These are phyloP conservation scores for Cryptoblepharus egeriae DNA, from an alignment of 2,797 vertebrate genomes.

Conservation along the genomic window DNA sequence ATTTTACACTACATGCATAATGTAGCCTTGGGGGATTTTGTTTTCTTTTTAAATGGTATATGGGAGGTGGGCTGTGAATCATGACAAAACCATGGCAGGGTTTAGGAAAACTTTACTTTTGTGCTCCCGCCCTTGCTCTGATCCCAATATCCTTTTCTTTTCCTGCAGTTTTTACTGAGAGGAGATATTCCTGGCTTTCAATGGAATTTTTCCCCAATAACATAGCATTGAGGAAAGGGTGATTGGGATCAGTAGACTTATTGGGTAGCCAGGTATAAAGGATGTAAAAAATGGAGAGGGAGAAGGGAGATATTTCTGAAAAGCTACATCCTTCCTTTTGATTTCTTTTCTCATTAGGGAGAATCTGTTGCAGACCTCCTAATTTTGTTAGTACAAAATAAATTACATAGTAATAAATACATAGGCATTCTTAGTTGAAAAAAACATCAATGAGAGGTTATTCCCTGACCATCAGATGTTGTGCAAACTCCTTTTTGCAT, in stretches of 20 bases:
- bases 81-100: too few relatives aligned
- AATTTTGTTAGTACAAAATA: not conserved
- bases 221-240: too few relatives aligned
- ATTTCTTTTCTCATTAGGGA: conserved; percentile 5
- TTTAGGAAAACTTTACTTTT: too few relatives aligned
- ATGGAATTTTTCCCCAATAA: too few relatives aligned
- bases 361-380: not conserved
- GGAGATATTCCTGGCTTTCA: too few relatives aligned
- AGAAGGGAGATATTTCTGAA: not conserved
- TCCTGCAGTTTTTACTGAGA: too few relatives aligned
- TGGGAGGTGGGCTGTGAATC: too few relatives aligned
- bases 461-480: not conserved
- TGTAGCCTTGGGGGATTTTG: too few relatives aligned
- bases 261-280: conserved; percentile 13
- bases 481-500: not conserved
- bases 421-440: not conserved
- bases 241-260: not conserved
- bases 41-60: too few relatives aligned
- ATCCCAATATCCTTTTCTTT: too few relatives aligned
- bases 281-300: conserved; percentile 2
- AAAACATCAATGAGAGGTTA: not conserved
- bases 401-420: not conserved
- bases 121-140: too few relatives aligned
- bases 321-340: conserved; percentile 24
- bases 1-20: too few relatives aligned